Base-by-base conservation (phyloP, 2,797 vertebrate genomes). In the Sebastes glaucus region DNA sequence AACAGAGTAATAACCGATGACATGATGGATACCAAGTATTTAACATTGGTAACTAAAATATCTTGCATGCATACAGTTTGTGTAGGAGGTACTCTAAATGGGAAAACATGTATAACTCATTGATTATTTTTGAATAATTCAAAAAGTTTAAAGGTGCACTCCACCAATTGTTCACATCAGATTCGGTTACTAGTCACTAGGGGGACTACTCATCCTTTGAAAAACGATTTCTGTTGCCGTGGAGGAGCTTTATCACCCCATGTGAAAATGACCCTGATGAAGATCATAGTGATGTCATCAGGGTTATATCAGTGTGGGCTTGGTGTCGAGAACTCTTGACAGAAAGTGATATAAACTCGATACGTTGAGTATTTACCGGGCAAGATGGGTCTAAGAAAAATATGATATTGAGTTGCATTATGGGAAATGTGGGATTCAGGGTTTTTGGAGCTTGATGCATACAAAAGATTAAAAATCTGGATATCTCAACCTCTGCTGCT, bases 321-420 rank as follows among this genome's bases (percentile, higher is more conserved):
- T 38, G 35, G 35, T 38, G 35, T 38, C 11, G 35, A 38, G 42
- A 46, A 42, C 38, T 42, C 42, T 46, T 18, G 14, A 42, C 14
- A 42, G 6, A 42, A 42, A 42, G 38, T 42, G 38, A 42, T 38
- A 38, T 11, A 23, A 38, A 42, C 13, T 25, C 1, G 23, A 4
- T 7, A 9, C 42, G 25, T 38, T 6, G 33, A 11, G 23, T 57
- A 64, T 77, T 75, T 73, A 89, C 49, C 55, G 56, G 27, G 56
- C 71, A 77, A 16, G 42, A 67, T 52, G 56, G 61, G 66, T 5
- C 64, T n/a, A 49, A 83, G 38, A 59, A 72, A 81, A 77, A 84
- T 42, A 82, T 59, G 9, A 42, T 68, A 66, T 66, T 42, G 71
- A 77, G 32, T 20, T 64, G 35, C 46, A 49, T 61, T 62, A 49